phyloP scores from a whole-genome alignment of 2,113 vertebrate genomes.

The Alaudala cheleensis region DNA sequence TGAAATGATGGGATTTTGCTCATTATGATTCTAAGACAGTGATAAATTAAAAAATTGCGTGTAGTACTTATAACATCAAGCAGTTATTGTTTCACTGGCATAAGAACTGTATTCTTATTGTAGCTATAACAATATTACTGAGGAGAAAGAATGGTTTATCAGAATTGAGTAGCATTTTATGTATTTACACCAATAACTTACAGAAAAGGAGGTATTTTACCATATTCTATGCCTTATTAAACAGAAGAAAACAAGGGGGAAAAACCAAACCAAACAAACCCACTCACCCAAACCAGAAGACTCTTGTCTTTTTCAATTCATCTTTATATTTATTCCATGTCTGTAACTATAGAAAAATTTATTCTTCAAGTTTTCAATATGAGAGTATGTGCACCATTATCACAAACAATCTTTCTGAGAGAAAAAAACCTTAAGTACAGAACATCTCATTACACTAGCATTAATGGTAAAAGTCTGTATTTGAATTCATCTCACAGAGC shows the following conservation, averaged over 20 bases:
- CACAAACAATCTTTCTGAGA: not conserved
- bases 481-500: not conserved
- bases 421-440: not conserved
- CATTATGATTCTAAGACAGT: not conserved
- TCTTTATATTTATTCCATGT: not conserved
- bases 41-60: not conserved
- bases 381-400: not conserved
- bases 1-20: not conserved
- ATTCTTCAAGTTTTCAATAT: not conserved
- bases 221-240: not conserved
- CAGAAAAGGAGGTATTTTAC: not conserved
- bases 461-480: not conserved
- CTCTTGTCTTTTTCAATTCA: not conserved
- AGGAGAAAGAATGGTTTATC: not conserved
- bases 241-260: not conserved
- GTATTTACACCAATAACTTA: not conserved
- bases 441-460: not conserved
- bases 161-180: not conserved
- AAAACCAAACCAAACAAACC: accelerated
- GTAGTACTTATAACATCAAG: not conserved
- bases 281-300: not conserved
- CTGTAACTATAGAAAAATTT: not conserved
- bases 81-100: not conserved
- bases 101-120: not conserved
- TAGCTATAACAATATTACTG: not conserved